Conservation (phyloP, 2,113 vertebrate genomes). For the Verasper variegatus region DNA sequence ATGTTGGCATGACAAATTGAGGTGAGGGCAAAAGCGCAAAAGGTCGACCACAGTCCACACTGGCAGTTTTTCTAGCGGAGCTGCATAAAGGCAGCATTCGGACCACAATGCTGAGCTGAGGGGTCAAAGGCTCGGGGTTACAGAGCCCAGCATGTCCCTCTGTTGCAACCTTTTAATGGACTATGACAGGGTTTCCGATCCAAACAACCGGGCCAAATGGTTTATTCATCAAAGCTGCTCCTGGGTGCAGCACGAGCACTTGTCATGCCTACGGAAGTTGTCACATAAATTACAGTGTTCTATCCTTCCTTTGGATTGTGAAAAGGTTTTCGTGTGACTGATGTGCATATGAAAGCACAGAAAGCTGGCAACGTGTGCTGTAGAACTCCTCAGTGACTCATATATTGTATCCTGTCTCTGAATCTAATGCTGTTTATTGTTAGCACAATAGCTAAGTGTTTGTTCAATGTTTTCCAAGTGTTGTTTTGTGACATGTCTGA, state of each 20-base stretch:
- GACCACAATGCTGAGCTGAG: constrained; percentile 29
- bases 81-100: constrained; percentile 31
- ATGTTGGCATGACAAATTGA: constrained; percentile 62
- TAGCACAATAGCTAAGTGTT: constrained; percentile 18
- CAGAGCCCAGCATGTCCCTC: constrained; percentile 62
- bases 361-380: neutral
- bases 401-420: constrained; percentile 29
- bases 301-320: constrained; percentile 28
- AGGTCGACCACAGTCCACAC: constrained; percentile 39
- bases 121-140: constrained; percentile 47
- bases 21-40: constrained; percentile 57
- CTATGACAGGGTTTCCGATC: constrained; percentile 76
- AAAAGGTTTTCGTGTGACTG: constrained; percentile 45
- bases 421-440: constrained; percentile 10
- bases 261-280: constrained; percentile 47
- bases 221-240: constrained; percentile 77
- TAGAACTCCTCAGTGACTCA: constrained; percentile 16
- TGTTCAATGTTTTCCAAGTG: constrained; percentile 23
- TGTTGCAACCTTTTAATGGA: constrained; percentile 69
- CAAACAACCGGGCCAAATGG: constrained; percentile 68
- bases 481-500: constrained; percentile 26
- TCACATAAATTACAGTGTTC: constrained; percentile 66
- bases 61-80: constrained; percentile 30
- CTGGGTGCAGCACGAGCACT: constrained; percentile 55
- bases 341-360: constrained; percentile 30